A percentile compares a stretch with the other conserved stretches of the same genome.
These are phyloP conservation scores for Cephus runcator DNA, from an alignment of 2,888 invertebrate genomes.

Conservation along the genomic window DNA sequence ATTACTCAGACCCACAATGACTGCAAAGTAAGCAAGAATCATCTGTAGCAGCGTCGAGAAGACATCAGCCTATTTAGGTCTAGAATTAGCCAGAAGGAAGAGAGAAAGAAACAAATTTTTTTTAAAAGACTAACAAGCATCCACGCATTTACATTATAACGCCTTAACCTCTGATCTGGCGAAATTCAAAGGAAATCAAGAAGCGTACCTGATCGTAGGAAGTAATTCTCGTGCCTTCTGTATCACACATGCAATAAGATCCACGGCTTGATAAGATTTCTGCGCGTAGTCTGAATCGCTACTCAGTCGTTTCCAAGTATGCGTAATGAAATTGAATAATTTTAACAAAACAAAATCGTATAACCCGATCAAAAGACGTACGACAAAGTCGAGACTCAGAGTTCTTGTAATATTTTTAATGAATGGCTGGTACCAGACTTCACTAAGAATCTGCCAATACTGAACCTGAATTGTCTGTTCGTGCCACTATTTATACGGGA, in stretches of 20 bases:
- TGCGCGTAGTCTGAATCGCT: constrained; percentile 14
- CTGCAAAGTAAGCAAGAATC: too few species aligned
- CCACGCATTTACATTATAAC: neutral
- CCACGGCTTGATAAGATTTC: constrained; percentile 17
- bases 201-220: constrained; percentile 68
- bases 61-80: neutral
- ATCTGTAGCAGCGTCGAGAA: neutral
- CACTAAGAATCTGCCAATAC: constrained; percentile 41
- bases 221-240: constrained; percentile 74
- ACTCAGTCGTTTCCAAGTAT: neutral
- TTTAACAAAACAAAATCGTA: neutral
- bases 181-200: neutral
- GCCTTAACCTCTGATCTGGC: neutral
- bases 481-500: constrained; percentile 57
- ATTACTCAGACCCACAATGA: too few species aligned
- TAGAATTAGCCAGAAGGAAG: constrained; percentile 18
- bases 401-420: neutral
- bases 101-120: neutral
- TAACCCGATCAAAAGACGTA: neutral
- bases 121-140: neutral
- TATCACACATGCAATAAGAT: constrained; percentile 51
- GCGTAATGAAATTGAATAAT: neutral
- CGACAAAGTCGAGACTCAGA: neutral
- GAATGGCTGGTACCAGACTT: constrained; percentile 9
- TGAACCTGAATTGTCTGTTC: constrained; percentile 53